A percentile compares a stretch with the other conserved stretches of the same genome.
Evolutionary conservation across 30 jellyfish, hydroid and myxozoan genomes (phyloP).

Genomic region (Aurelia coerulea): DNA sequence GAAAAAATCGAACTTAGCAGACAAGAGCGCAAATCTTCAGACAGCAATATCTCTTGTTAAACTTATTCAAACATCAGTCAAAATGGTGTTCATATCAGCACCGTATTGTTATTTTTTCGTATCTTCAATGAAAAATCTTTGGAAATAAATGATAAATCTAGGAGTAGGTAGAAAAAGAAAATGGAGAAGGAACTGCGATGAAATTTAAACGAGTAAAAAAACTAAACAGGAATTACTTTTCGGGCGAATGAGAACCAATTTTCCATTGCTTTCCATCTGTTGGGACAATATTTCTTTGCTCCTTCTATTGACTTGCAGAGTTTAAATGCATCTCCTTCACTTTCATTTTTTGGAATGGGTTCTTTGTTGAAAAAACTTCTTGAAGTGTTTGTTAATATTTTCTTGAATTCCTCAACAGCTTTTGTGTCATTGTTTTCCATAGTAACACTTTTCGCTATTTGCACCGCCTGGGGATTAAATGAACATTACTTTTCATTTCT

Average conservation of each 20-base stretch:
- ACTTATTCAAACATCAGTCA: no score
- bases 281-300: constrained; percentile 93
- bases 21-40: no score
- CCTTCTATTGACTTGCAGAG: constrained; percentile 86
- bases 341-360: constrained; percentile 90
- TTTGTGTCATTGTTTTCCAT: constrained; percentile 56
- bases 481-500: neutral
- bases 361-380: constrained; percentile 83
- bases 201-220: no score
- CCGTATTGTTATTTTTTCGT: no score
- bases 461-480: constrained; percentile 63
- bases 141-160: no score
- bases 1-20: no score
- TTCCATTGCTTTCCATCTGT: constrained; percentile 97
- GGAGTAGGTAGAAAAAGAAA: no score
- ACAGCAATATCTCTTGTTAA: no score
- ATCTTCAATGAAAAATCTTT: no score
- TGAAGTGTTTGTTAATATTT: constrained; percentile 46
- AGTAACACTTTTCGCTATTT: constrained; percentile 81
- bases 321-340: constrained; percentile 91
- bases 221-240: constrained; percentile 32
- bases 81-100: no score
- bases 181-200: no score
- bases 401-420: constrained; percentile 86
- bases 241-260: constrained; percentile 94